Conservation (phyloP, 2,888 invertebrate genomes). For the Argyresthia albistria region DNA sequence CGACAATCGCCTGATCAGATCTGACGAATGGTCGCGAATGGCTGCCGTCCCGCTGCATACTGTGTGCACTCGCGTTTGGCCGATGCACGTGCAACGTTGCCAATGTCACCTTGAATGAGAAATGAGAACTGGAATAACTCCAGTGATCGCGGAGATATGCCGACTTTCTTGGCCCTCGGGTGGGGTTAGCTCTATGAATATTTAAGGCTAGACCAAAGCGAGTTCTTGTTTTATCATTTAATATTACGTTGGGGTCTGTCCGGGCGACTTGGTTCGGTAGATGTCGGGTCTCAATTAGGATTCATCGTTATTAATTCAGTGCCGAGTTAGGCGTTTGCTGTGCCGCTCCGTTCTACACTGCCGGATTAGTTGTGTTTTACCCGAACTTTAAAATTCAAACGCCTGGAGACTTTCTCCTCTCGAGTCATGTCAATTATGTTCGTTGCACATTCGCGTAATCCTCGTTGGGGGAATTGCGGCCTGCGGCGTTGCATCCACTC, state of each 20-base stretch:
- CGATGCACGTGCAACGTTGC: conserved; percentile 1
- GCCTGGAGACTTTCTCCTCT: not conserved
- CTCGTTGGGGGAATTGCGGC: not conserved
- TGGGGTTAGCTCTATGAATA: not conserved
- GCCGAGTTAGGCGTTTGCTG: not conserved
- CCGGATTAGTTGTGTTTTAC: not conserved
- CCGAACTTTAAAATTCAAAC: not conserved
- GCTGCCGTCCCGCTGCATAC: not conserved
- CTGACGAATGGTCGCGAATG: no score
- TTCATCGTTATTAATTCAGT: conserved; percentile 1
- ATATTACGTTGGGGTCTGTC: not conserved
- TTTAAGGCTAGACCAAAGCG: not conserved
- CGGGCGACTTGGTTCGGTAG: not conserved
- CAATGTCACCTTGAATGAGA: conserved; percentile 6
- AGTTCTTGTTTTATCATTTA: conserved; percentile 3
- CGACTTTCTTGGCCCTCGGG: not conserved
- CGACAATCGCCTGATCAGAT: not conserved
- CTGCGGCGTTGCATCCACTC: not conserved
- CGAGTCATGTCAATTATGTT: not conserved
- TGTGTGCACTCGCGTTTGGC: not conserved
- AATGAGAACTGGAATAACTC: conserved; percentile 1
- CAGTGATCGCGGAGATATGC: not conserved
- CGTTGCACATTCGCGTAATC: not conserved
- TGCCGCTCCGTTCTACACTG: not conserved
- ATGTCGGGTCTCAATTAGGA: conserved; percentile 1